phyloP scores from a whole-genome alignment of 2,113 vertebrate genomes.

The Protobothrops mucrosquamatus region DNA sequence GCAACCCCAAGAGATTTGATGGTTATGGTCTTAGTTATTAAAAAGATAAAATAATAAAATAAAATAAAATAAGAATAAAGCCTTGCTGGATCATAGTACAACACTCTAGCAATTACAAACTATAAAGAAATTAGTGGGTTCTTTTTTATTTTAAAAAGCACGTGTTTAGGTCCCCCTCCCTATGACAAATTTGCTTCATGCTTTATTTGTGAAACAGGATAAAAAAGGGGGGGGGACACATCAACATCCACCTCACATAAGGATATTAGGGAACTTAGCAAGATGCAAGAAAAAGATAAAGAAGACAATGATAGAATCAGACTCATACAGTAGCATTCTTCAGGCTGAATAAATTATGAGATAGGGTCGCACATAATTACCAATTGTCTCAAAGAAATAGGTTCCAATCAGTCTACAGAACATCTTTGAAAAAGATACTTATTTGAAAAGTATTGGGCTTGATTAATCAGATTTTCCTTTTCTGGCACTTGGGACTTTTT shows the following conservation, averaged over 20 bases:
- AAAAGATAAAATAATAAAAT: neutral
- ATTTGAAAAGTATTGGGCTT: neutral
- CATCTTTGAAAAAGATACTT: neutral
- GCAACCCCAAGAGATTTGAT: neutral
- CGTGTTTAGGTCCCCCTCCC: neutral
- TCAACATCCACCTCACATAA: neutral
- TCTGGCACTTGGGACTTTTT: neutral
- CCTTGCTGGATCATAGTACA: neutral
- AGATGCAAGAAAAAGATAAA: neutral
- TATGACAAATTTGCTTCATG: neutral
- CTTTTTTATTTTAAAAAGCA: neutral
- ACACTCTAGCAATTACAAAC: neutral
- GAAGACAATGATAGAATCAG: neutral
- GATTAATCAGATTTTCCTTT: neutral
- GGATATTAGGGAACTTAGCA: neutral
- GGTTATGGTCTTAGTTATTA: neutral
- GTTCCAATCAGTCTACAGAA: neutral
- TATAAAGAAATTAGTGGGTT: neutral
- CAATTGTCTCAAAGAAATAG: neutral
- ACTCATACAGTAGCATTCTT: neutral
- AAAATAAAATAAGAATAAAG: neutral
- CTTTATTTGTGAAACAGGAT: neutral
- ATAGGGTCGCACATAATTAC: neutral
- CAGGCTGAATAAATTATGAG: neutral
- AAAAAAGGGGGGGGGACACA: neutral